Percentiles rank a stretch among this genome's conserved stretches.
Conservation (phyloP, 2,888 invertebrate genomes). For the Rapana venosa region DNA sequence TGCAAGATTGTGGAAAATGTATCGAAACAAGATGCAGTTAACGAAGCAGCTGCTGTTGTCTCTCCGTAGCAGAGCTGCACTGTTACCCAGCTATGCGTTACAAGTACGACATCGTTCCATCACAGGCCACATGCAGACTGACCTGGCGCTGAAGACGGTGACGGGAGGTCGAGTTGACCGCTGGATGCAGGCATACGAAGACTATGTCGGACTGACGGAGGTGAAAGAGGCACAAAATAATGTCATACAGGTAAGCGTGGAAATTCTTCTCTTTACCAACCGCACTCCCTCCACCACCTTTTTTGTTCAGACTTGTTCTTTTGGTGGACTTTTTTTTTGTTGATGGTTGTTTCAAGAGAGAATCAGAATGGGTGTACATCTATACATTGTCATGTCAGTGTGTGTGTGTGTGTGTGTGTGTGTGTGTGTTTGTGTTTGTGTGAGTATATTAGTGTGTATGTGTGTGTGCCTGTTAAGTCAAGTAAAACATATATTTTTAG, state of each 20-base stretch:
- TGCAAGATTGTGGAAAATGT: neutral
- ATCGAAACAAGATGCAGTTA: neutral
- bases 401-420: too few species aligned
- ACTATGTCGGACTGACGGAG: slow-evolving; percentile 87
- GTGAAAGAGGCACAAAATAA: slow-evolving; percentile 87
- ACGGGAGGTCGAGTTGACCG: slow-evolving; percentile 55
- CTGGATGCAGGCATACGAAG: slow-evolving; percentile 82
- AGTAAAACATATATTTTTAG: too few species aligned
- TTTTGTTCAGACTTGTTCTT: too few species aligned
- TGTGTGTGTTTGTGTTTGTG: too few species aligned
- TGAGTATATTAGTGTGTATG: too few species aligned
- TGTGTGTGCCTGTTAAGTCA: too few species aligned
- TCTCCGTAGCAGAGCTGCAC: neutral
- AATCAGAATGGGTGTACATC: too few species aligned
- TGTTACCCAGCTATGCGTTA: neutral
- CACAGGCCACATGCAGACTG: slow-evolving; percentile 42
- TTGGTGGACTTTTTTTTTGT: too few species aligned
- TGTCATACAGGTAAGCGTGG: slow-evolving; percentile 83
- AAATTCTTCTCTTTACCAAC: neutral
- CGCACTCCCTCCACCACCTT: too few species aligned
- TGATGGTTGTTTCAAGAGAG: too few species aligned
- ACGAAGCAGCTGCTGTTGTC: neutral
- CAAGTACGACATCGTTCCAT: slow-evolving; percentile 33
- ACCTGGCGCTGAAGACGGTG: slow-evolving; percentile 35
- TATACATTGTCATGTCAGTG: too few species aligned